phyloP scores from a whole-genome alignment of 2,113 vertebrate species.

The Nymphicus hollandicus region DNA sequence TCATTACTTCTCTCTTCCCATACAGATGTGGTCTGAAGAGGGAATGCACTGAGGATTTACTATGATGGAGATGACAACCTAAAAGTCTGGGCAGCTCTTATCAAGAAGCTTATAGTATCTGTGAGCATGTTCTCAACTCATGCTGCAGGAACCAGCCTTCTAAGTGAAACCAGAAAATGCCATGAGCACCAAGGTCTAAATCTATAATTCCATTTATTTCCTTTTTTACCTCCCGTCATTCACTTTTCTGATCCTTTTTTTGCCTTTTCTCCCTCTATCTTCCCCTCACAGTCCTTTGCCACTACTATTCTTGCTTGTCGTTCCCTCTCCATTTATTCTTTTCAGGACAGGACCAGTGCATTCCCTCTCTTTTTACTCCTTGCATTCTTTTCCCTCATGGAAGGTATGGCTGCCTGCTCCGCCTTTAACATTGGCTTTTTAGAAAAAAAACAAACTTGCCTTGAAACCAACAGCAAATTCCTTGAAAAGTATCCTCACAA shows the following conservation, averaged over 20 bases:
- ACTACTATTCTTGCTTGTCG: background rate
- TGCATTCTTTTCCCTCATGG: background rate
- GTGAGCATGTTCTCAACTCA: background rate
- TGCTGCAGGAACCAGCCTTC: background rate
- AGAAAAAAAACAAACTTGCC: background rate
- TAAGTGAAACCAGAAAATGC: background rate
- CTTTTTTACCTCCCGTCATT: background rate
- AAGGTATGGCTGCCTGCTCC: background rate
- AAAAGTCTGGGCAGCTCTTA: background rate
- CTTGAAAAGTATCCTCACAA: background rate
- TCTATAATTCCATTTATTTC: background rate
- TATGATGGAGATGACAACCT: background rate
- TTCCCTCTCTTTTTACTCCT: background rate
- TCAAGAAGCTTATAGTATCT: background rate
- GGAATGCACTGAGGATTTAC: background rate
- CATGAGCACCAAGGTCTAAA: background rate
- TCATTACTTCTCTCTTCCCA: background rate
- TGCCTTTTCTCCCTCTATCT: background rate
- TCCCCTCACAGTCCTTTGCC: background rate
- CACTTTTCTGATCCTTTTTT: background rate
- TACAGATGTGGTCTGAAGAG: background rate
- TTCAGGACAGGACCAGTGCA: background rate
- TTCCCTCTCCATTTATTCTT: background rate
- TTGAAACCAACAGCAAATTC: background rate
- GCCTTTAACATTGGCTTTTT: background rate